Evolutionary conservation across 92 coral and sea anemone genomes (phyloP), one percentile per base, ranked within the genome.

Genomic region (Porites divaricata): DNA sequence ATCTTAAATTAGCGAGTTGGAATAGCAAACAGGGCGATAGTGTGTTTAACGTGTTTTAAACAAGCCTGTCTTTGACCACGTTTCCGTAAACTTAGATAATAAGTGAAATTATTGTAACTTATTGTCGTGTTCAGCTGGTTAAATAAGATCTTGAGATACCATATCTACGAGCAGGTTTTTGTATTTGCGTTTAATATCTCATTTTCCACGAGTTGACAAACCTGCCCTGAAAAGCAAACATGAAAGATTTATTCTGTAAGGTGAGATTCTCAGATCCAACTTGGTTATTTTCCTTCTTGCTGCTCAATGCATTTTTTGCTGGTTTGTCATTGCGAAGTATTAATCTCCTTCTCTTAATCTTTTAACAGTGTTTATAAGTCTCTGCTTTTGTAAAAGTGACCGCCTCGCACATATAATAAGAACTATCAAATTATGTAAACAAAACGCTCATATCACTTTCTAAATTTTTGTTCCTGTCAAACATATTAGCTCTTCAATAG

Each of bases 171-270:
- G 79, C 79, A 72, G 70, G 70, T 72, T 82, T 22, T 63, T 50
- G 23, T 82, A 63, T 82, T 82, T 82, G 79, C 86, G 79, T 72
- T 82, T 72, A 51, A 82, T 72, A 82, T 82, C 86, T 82, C 86
- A 72, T 82, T 82, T 82, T 64, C 26, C 41, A n/a, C 19, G 26
- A 71, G 68, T 72, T 82, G 72, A 82, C 79, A 9, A 26, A 72
- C 86, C 86, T 72, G 86, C 79, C 23, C 14, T 17, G 41, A 22
- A 25, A 14, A 23, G 26, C 59, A 72, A 72, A 82, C 63, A 70
- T 51, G 28, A 53, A 23, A 81, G 45, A 35, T 35, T 35, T 35
- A 35, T 35, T 35, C 45, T 35, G 45, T 62, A 20, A 26, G 25
- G 67, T 16, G 3, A 21, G 2, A 77, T 62, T 20, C 45, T 23